These are phyloP conservation scores for Acinonyx jubatus DNA, from an alignment of 2,113 vertebrate genomes.

Conservation along the genomic window DNA sequence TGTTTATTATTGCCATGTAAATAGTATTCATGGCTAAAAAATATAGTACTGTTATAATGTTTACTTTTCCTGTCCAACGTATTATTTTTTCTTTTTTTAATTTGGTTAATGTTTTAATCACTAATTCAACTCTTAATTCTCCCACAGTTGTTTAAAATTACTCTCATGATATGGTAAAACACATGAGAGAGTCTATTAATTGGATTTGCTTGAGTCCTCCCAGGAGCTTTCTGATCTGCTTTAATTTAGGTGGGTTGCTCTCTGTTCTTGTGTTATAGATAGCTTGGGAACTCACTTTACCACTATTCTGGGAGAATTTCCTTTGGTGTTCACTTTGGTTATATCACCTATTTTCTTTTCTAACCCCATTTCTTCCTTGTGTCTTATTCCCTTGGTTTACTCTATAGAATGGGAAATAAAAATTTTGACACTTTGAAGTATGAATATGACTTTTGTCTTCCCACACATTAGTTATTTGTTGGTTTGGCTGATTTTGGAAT, in stretches of 20 bases:
- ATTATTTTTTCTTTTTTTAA: conserved; percentile 22
- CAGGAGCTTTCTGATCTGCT: not conserved
- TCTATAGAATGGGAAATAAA: not conserved
- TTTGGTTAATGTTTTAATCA: conserved; percentile 14
- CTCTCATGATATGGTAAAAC: not conserved
- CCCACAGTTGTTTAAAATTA: not conserved
- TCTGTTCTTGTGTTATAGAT: not conserved
- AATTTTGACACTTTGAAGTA: not conserved
- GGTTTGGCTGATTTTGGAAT: not conserved
- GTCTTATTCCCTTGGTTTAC: not conserved
- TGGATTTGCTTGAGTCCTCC: not conserved
- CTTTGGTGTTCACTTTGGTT: not conserved
- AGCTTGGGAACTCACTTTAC: not conserved
- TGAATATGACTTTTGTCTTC: not conserved
- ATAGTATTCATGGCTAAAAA: not conserved
- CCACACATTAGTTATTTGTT: not conserved
- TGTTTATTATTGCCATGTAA: not conserved
- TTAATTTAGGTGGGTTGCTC: not conserved
- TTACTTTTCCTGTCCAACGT: not conserved
- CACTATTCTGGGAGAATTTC: not conserved
- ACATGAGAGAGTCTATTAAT: not conserved
- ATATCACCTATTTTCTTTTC: not conserved
- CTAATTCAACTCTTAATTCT: not conserved
- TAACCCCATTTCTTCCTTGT: not conserved
- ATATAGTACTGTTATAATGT: not conserved